These are phyloP conservation scores for Apotomis betuletana DNA, from an alignment of 2,888 invertebrate genomes.

Conservation along the genomic window DNA sequence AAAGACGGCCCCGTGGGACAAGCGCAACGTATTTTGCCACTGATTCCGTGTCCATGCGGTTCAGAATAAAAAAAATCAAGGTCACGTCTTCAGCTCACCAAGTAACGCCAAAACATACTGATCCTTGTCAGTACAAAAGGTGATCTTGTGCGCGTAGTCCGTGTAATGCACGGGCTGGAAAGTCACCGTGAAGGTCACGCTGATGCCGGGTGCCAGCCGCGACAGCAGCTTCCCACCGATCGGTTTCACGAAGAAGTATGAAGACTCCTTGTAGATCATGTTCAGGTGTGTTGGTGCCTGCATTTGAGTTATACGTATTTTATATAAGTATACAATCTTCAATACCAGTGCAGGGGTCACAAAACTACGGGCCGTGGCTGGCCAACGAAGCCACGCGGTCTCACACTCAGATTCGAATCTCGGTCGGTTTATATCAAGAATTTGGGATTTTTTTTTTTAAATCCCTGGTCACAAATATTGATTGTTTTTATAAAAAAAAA, in stretches of 20 bases:
- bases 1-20: no score
- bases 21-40: no score
- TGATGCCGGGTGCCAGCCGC: constrained; percentile 88
- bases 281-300: constrained; percentile 81
- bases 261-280: constrained; percentile 75
- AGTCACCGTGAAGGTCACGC: constrained; percentile 83
- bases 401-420: no score
- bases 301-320: not conserved
- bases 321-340: not conserved
- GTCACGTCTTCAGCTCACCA: constrained; percentile 69
- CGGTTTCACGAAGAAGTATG: constrained; percentile 79
- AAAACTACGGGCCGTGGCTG: no score
- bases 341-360: no score
- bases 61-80: constrained; percentile 2
- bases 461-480: no score
- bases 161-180: constrained; percentile 83
- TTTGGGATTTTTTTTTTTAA: no score
- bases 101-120: constrained; percentile 83
- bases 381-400: no score
- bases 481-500: not conserved
- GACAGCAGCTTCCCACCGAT: constrained; percentile 69
- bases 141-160: constrained; percentile 82
- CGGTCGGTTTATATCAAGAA: no score
- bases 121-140: constrained; percentile 80
- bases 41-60: no score